Base-by-base conservation (phyloP, 2,113 vertebrate species). In the Centropristis striata region DNA sequence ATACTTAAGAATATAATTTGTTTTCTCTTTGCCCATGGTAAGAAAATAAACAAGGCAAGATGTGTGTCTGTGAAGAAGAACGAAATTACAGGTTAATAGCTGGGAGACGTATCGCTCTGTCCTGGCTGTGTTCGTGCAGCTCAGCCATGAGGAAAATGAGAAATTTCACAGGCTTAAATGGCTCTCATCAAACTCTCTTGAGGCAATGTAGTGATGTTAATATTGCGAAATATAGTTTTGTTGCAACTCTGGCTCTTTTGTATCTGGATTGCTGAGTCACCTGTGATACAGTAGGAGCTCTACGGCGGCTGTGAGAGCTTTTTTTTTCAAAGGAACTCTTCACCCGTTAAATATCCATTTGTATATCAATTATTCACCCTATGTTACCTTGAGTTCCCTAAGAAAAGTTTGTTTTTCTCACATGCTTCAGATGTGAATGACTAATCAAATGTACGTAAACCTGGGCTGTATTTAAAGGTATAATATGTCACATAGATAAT, bases 121-220 rank as follows among this genome's bases (percentile, higher is more conserved):
- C 78, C 85, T 85, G 82, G 77, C 81, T 64, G 86, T 61, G 78
- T 83, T 87, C 71, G 59, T 69, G 79, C 84, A 73, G 90, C 87
- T 90, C 93, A 89, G 78, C 78, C 90, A 87, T 60, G 92, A 90
- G 92, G 89, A 93, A 94, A 94, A 94, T 94, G 74, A 94, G 93
- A 94, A 93, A 93, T 94, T 92, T 93, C 90, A 90, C 87, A 85
- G 80, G 80, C 75, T 81, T 92, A 88, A 90, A 89, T 74, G 77
- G 60, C 61, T 86, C 85, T 87, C 74, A 82, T 90, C 83, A 84
- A 71, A 87, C 61, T 77, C 82, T 86, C 79, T 79, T 12, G 60
- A 86, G 87, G 85, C 71, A 49, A 57, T n/a, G 50, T 20, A n/a
- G 77, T 79, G 80, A 86, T 76, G 80, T 86, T 86, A 83, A 84